A percentile compares a stretch with the other conserved stretches of the same genome.
Conservation (phyloP, 2,113 vertebrate genomes). For the Campylorhamphus procurvoides region DNA sequence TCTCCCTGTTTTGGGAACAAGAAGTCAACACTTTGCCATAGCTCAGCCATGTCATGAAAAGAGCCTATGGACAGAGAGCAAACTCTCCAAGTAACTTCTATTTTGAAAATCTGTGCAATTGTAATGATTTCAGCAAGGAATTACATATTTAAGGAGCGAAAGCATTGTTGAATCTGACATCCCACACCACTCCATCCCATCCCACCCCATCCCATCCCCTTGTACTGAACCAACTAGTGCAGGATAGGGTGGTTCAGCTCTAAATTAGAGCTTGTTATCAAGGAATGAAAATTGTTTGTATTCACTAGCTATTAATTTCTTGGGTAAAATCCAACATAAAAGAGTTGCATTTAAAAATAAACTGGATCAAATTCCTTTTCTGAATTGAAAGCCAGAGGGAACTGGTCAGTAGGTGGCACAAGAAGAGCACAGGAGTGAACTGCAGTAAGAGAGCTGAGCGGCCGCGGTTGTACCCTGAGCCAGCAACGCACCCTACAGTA, state of each 20-base stretch:
- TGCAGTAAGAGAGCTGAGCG: rapidly evolving
- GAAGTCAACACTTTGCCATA: background rate
- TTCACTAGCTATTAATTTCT: background rate
- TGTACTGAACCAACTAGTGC: background rate
- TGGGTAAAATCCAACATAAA: background rate
- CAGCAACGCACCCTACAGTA: background rate
- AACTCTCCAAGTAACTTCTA: background rate
- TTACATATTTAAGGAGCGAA: background rate
- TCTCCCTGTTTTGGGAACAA: background rate
- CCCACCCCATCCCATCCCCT: background rate
- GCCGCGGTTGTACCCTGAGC: background rate
- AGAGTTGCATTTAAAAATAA: background rate
- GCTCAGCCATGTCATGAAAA: background rate
- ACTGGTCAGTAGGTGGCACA: constrained; percentile 64
- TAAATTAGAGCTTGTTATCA: background rate
- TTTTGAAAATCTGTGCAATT: background rate
- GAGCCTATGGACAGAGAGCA: background rate
- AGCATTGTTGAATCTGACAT: rapidly evolving
- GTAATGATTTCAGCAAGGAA: background rate
- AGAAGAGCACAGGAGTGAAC: background rate
- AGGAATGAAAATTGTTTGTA: background rate
- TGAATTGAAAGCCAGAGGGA: background rate
- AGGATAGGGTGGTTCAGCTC: background rate
- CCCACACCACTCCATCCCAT: background rate
- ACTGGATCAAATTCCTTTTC: background rate